These are phyloP conservation scores for Tridacna gigas DNA, from an alignment of 2,888 invertebrate genomes.

Conservation along the genomic window DNA sequence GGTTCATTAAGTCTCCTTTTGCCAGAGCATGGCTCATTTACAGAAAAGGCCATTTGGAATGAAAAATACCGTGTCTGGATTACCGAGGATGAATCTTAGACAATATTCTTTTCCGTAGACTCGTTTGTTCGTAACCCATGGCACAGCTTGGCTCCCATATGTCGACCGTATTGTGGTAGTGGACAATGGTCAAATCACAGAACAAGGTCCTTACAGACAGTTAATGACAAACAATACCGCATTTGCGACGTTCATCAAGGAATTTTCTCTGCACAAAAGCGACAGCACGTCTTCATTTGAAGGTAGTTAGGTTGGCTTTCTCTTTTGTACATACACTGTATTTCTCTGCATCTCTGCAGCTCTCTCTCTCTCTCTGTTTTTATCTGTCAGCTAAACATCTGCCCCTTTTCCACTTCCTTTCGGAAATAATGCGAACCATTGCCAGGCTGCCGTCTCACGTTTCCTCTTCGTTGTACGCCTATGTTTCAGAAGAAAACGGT, in stretches of 20 bases:
- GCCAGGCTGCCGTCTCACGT: too few relatives aligned
- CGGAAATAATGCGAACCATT: too few relatives aligned
- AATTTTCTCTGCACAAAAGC: background rate
- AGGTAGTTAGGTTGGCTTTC: background rate
- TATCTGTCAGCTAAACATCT: too few relatives aligned
- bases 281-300: background rate
- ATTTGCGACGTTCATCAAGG: conserved; percentile 86
- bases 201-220: conserved; percentile 95
- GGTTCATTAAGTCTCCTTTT: too few relatives aligned
- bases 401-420: too few relatives aligned
- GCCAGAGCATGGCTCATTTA: too few relatives aligned
- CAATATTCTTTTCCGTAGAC: conserved; percentile 86
- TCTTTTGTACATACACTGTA: background rate
- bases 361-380: too few relatives aligned
- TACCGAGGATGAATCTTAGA: too few relatives aligned
- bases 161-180: conserved; percentile 96
- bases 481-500: background rate
- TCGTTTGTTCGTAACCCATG: conserved; percentile 96
- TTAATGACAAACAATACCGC: conserved; percentile 91
- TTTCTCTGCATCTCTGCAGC: too few relatives aligned
- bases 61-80: too few relatives aligned
- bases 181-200: conserved; percentile 94
- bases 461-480: too few relatives aligned
- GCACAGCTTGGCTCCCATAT: conserved; percentile 95
- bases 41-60: too few relatives aligned